Evolutionary conservation across 1,140 invertebrate species (phyloP), one percentile per base, ranked within the genome.

Genomic region (Panulirus ornatus): DNA sequence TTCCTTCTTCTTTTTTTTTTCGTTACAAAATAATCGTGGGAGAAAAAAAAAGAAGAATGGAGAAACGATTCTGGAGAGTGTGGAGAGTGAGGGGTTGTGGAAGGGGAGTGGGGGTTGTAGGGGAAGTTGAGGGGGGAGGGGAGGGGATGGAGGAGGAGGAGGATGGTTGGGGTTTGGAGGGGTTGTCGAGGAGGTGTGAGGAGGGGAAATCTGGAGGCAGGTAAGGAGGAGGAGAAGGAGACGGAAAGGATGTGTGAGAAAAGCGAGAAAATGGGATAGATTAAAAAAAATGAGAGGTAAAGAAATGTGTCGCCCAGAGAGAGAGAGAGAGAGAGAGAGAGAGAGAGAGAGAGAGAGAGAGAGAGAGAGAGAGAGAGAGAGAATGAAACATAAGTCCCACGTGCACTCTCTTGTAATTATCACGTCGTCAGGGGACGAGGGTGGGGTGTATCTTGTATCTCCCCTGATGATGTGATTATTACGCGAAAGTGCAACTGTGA

Each of bases 281-380:
- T 22, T 27, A 36, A 51, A 44, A 81, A 44, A 51, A 44, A 81
- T 22, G 51, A n/a, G 27, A 36, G 51, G 47, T n/a, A n/a, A 51
- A 44, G 27, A n/a, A 81, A n/a, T 30, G 78, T 30, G 78, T n/a
- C 19, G 38, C n/a, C 27, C 19, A 54, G 47, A 81, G 47, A 81
- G 78, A 51, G 47, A 81, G 47, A 51, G 47, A 51, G 42, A 81
- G 78, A 81, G 47, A 81, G 78, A 81, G 42, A 81, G 78, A 54
- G 42, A 81, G 40, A 81, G 40, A 42, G 38, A 79, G 40, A 42
- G 76, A 54, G 78, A 36, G 78, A 82, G 78, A 51, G 42, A 82
- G 51, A 51, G 78, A 82, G n/a, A 47, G 76, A 54, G 5, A 34
- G n/a, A n/a, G n/a, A n/a, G n/a, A n/a, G n/a, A n/a, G n/a, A n/a